phyloP scores from a whole-genome alignment of 1,140 invertebrate species.

The Zaprionus camerounensis region DNA sequence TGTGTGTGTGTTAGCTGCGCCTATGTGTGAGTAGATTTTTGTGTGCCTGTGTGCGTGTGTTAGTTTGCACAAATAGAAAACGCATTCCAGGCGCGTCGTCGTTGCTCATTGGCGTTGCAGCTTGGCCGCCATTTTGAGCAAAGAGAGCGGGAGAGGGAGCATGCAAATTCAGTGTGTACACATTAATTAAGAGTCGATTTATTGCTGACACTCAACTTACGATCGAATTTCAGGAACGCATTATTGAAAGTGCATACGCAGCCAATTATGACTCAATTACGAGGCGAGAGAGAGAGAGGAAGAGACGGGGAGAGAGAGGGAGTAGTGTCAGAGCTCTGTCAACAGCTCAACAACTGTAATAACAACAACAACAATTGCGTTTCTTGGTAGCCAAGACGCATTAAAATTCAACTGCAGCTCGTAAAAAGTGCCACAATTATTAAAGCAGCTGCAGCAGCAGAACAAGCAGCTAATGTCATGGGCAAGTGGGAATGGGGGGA shows the following conservation, averaged over 20 bases:
- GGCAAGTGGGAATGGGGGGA: neutral
- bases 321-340: neutral
- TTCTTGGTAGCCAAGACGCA: slow-evolving; percentile 67
- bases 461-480: slow-evolving; percentile 15
- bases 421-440: slow-evolving; percentile 69
- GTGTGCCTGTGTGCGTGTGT: slow-evolving; percentile 5
- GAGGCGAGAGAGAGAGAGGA: neutral
- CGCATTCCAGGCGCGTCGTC: slow-evolving; percentile 39
- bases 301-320: neutral
- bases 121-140: neutral
- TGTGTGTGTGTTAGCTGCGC: neutral
- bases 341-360: slow-evolving; percentile 43
- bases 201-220: slow-evolving; percentile 8
- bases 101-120: slow-evolving; percentile 20
- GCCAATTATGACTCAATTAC: slow-evolving; percentile 30
- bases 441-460: slow-evolving; percentile 38
- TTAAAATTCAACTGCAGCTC: slow-evolving; percentile 80
- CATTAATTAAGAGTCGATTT: neutral
- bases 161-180: slow-evolving; percentile 4
- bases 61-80: slow-evolving; percentile 57
- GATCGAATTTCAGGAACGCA: slow-evolving; percentile 16
- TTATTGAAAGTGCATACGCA: slow-evolving; percentile 41
- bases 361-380: slow-evolving; percentile 46
- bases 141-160: neutral
- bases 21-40: neutral